Base-by-base conservation (phyloP, 2,113 vertebrate species). In the Pica pica region DNA sequence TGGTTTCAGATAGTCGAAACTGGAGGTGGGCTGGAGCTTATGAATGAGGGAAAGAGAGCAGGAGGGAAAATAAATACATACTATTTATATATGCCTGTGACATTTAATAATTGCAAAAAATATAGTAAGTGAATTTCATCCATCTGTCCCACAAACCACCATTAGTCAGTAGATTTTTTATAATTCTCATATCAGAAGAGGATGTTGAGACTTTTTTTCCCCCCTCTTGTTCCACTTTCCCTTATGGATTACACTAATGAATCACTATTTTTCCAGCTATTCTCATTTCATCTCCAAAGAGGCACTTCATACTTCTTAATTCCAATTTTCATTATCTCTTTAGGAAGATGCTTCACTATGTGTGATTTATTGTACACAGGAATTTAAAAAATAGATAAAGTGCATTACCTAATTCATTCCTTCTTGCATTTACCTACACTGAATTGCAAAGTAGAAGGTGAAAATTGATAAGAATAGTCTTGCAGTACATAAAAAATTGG, bases 61-160 rank as follows among this genome's bases (percentile, higher is more conserved):
- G 42, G 68, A 93, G 27, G 41, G 52, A 83, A 95, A 93, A 85
- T 70, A 95, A 85, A 79, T 78, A 67, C 46, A 13, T 61, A 17
- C 73, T 91, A 94, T 85, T 91, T 96, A 92, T 95, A 90, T 67
- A 74, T 78, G 71, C 27, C 55, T 76, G 56, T 95, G 89, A 82
- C 69, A 89, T 95, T 95, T 95, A 95, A 87, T 91, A 96, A 87
- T 83, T 78, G 50, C 14, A 53, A 81, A 81, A 92, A 83, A 83
- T 86, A 61, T 4, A 86, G 81, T 73, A 65, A 94, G 47, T 50
- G 14, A 88, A 67, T 95, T 86, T 47, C 28, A 93, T 82, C 93
- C 94, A 93, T 91, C 90, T 97, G 95, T 90, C 75, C 75, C 59
- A 77, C 56, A 91, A 95, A 44, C 20, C 26, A 73, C 19, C 28